Evolutionary conservation across 2,888 invertebrate species (phyloP).

Genomic region (Trichogramma evanescens): DNA sequence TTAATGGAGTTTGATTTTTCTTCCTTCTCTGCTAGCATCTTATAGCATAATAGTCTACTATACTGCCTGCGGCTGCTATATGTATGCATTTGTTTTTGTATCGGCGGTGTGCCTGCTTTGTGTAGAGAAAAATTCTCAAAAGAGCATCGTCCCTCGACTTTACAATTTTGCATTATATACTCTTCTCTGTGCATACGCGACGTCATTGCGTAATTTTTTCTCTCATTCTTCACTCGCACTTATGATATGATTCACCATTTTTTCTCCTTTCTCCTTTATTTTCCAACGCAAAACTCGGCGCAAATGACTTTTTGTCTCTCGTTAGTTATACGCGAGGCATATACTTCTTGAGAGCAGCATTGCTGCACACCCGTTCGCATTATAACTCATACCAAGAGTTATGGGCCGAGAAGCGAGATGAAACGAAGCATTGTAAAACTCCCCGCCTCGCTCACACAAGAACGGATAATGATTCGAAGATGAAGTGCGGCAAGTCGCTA

Average conservation of each 20-base stretch:
- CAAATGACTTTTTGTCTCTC: slow-evolving; percentile 21
- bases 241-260: background rate
- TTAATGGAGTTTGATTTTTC: slow-evolving; percentile 19
- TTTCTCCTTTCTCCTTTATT: background rate
- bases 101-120: background rate
- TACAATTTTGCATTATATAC: slow-evolving; percentile 9
- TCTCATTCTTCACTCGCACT: background rate
- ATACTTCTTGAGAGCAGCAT: slow-evolving; percentile 6
- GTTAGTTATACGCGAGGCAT: slow-evolving; percentile 6
- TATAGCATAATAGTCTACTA: too few species aligned
- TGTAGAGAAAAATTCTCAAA: slow-evolving; percentile 9
- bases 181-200: too few species aligned
- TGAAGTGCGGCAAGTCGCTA: background rate
- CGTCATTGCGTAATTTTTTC: background rate
- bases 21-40: background rate
- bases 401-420: background rate
- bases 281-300: background rate
- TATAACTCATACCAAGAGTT: background rate
- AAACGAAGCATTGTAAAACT: slow-evolving; percentile 16
- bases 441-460: background rate
- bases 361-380: background rate
- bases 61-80: too few species aligned
- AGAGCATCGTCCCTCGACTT: slow-evolving; percentile 16
- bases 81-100: too few species aligned
- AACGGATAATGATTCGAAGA: slow-evolving; percentile 13